phyloP scores from a whole-genome alignment of 2,113 vertebrate genomes.

The Philantomba maxwellii region DNA sequence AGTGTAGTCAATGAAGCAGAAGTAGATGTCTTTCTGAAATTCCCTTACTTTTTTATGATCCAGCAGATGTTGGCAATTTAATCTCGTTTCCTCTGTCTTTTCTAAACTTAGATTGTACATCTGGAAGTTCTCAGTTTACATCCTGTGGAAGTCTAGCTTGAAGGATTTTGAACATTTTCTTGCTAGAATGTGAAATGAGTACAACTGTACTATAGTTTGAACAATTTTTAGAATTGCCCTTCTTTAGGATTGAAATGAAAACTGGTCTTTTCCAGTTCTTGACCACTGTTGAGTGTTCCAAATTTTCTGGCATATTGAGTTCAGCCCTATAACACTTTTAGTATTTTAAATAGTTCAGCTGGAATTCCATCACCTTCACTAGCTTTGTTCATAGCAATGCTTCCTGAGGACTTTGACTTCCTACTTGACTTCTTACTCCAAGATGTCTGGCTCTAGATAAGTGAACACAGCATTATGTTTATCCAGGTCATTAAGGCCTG shows the following conservation, averaged over 20 bases:
- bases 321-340: neutral
- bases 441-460: neutral
- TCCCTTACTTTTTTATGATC: neutral
- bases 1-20: neutral
- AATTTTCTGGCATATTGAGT: neutral
- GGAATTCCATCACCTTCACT: neutral
- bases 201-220: neutral
- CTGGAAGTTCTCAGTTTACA: neutral
- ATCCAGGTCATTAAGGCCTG: neutral
- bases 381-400: neutral
- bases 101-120: neutral
- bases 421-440: neutral
- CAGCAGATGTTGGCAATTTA: neutral
- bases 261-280: neutral
- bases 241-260: neutral
- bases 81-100: neutral
- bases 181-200: neutral
- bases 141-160: neutral
- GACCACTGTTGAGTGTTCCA: neutral
- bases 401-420: neutral
- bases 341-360: neutral
- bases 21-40: neutral
- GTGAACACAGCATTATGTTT: neutral
- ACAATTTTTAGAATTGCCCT: neutral
- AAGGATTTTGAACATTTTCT: neutral